phyloP scores from a whole-genome alignment of 1,140 invertebrate genomes.

The Lucilia sericata region DNA sequence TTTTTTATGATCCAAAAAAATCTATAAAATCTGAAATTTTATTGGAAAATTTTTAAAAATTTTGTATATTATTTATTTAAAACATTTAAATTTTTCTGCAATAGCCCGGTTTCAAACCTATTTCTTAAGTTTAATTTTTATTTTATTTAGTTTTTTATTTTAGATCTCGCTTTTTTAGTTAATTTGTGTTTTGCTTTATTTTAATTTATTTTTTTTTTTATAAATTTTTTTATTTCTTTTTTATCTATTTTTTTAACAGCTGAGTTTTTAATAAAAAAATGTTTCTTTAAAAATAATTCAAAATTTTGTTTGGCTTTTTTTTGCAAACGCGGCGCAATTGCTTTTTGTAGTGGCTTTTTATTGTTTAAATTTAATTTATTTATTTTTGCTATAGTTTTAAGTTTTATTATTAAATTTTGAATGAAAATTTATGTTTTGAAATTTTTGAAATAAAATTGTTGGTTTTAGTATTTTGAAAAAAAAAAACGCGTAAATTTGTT shows the following conservation, averaged over 20 bases:
- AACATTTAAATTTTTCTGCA: background rate
- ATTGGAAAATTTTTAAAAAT: background rate
- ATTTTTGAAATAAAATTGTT: background rate
- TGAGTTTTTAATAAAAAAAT: slow-evolving; percentile 37
- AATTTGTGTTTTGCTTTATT: slow-evolving; percentile 19
- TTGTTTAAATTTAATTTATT: background rate
- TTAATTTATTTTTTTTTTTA: slow-evolving; percentile 37
- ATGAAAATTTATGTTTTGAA: background rate
- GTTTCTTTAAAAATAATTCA: background rate
- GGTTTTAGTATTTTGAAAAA: background rate
- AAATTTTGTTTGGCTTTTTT: slow-evolving; percentile 28
- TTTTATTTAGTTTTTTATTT: background rate
- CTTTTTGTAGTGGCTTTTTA: slow-evolving; percentile 16
- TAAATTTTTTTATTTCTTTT: slow-evolving; percentile 19
- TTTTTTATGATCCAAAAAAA: too few species aligned
- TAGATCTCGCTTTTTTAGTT: slow-evolving; percentile 12
- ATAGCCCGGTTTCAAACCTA: slow-evolving; percentile 23
- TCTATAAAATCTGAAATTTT: too few species aligned
- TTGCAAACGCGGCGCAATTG: slow-evolving; percentile 24
- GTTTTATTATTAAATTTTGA: background rate
- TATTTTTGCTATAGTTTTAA: background rate
- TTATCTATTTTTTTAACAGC: slow-evolving; percentile 34
- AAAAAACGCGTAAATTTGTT: slow-evolving; percentile 8
- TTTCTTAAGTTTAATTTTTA: background rate
- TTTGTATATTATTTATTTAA: background rate